A percentile compares a stretch with the other conserved stretches of the same genome.
Conservation (phyloP, 2,888 invertebrate species). For the Salticus scenicus region DNA sequence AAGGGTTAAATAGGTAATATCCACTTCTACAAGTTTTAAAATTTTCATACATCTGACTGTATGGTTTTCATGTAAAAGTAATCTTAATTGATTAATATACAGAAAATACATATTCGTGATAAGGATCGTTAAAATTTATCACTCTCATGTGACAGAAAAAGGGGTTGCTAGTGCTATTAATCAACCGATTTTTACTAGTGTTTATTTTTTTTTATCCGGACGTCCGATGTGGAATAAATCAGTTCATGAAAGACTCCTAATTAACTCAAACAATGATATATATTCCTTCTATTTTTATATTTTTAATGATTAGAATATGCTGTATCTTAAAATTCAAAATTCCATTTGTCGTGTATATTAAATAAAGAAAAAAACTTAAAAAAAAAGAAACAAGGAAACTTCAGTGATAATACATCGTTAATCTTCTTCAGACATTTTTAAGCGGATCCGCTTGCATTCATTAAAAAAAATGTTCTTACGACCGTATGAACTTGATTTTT, state of each 20-base stretch:
- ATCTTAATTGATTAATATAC: no score
- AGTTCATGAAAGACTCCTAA: background rate
- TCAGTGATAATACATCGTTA: background rate
- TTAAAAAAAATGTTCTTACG: slow-evolving; percentile 4
- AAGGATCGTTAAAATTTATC: background rate
- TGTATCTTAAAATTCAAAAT: background rate
- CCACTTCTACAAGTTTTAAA: no score
- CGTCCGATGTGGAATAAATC: background rate
- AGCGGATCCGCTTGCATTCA: background rate
- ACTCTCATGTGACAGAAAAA: background rate
- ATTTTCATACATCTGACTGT: no score
- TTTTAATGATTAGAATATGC: background rate
- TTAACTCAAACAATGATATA: background rate
- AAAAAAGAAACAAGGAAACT: background rate
- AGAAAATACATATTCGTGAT: background rate
- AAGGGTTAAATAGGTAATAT: no score
- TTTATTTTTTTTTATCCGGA: background rate
- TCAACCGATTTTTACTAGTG: background rate
- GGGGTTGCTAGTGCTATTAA: background rate
- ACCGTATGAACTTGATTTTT: background rate
- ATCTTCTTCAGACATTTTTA: background rate
- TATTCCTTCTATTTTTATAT: background rate
- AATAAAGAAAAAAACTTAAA: background rate
- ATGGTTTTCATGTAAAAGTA: no score
- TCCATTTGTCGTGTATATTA: background rate